Base-by-base conservation (phyloP, 1,140 invertebrate genomes). In the Drosophila quadrilineata region DNA sequence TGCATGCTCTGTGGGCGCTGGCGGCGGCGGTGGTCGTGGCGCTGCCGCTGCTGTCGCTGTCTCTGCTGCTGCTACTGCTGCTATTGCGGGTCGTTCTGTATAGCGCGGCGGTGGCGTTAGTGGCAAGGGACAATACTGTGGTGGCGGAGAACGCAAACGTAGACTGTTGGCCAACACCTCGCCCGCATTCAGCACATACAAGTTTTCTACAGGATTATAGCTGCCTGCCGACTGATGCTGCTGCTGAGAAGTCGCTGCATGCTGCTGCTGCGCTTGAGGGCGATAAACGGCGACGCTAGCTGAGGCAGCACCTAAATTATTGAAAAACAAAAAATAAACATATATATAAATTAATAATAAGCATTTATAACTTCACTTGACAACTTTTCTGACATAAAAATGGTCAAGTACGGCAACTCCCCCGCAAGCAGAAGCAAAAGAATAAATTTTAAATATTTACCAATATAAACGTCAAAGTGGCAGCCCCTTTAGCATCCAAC, bases 381-480 rank as follows among this genome's bases (percentile, higher is more conserved):
- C 26, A 41, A 41, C 29, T 5, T 38, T 3, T 19, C n/a, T n/a
- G n/a, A n/a, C 24, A 82, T 82, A 72, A 69, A 82, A 82, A 71
- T 74, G 43, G 40, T 6, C 5, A 59, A 28, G 10, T 24, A 33
- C 14, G 14, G 31, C 58, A 46, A 68, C 63, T 40, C 75, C 65
- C 70, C 58, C 79, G 57, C 79, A n/a, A n/a, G n/a, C n/a, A n/a
- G n/a, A n/a, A n/a, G n/a, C 52, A 16, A 26, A 43, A 59, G 54
- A 63, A 77, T 77, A n/a, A n/a, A 85, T 79, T 74, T 79, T 67
- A 84, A 84, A 84, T 85, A 85, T 84, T 79, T 71, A 71, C 74
- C 79, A 85, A 84, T 84, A 85, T 79, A 84, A 84, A 85, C 76
- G 79, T 84, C 79, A 84, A 28, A 24, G 10, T 12, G n/a, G 40